These are phyloP conservation scores for Agrotis exclamationis DNA, from an alignment of 2,888 invertebrate genomes.

Conservation along the genomic window DNA sequence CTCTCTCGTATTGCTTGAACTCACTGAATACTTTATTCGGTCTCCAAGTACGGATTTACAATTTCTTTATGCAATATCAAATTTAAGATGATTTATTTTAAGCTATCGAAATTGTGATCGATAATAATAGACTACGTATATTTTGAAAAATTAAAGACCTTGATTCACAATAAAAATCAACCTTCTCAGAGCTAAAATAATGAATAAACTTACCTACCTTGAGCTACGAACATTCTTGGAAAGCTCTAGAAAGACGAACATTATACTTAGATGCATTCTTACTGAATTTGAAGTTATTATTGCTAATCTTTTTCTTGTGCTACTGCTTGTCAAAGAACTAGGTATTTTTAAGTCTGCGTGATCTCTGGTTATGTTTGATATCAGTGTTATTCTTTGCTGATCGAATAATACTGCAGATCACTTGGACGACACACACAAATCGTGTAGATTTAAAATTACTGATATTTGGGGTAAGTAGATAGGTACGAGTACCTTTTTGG, in stretches of 20 bases:
- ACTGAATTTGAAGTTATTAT: not conserved
- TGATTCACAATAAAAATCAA: conserved; percentile 1
- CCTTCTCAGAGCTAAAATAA: not conserved
- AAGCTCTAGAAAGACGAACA: not conserved
- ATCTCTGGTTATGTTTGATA: no score
- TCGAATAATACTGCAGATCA: not conserved
- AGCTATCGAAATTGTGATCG: not conserved
- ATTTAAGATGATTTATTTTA: no score
- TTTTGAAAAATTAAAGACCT: not conserved
- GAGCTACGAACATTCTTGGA: not conserved
- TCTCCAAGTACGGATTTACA: not conserved
- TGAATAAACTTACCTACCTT: not conserved
- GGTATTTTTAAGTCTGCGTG: no score
- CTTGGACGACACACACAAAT: not conserved
- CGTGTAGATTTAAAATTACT: not conserved
- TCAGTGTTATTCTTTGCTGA: not conserved
- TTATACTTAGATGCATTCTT: not conserved
- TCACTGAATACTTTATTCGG: not conserved
- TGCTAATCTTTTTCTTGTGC: not conserved
- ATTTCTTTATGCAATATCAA: not conserved
- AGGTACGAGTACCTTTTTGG: conserved; percentile 73
- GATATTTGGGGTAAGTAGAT: conserved; percentile 56
- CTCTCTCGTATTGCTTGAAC: not conserved
- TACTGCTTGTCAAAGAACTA: not conserved
- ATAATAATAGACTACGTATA: not conserved